Conservation (phyloP, 1,140 invertebrate species). For the Mizuhopecten yessoensis region DNA sequence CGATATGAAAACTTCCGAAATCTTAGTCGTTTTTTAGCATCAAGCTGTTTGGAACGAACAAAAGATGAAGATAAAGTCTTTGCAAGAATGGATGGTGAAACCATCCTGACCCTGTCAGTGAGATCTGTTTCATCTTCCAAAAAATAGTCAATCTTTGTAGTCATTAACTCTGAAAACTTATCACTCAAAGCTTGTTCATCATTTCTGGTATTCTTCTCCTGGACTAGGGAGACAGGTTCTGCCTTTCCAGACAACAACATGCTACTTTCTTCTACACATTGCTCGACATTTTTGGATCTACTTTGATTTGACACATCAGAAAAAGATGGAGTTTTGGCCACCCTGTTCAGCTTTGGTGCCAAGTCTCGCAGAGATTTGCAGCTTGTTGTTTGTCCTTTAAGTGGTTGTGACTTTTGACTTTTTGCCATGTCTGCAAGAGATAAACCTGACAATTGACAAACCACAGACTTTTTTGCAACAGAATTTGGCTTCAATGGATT, state of each 20-base stretch:
- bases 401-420: background rate
- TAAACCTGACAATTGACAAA: background rate
- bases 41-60: background rate
- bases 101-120: background rate
- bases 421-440: constrained; percentile 41
- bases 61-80: background rate
- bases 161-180: background rate
- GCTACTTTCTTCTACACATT: background rate
- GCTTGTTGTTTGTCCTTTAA: background rate
- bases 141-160: background rate
- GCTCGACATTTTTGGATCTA: constrained; percentile 1
- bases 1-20: constrained; percentile 67
- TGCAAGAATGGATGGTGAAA: background rate
- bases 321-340: background rate
- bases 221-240: background rate
- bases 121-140: background rate
- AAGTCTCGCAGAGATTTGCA: background rate
- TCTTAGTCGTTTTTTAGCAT: constrained; percentile 24
- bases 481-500: background rate
- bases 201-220: background rate
- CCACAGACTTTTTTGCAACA: background rate
- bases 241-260: background rate
- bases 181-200: constrained; percentile 4
- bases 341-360: background rate
- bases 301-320: constrained; percentile 42